These are phyloP conservation scores for Balaeniceps rex DNA, from an alignment of 2,113 vertebrate genomes.

Conservation along the genomic window DNA sequence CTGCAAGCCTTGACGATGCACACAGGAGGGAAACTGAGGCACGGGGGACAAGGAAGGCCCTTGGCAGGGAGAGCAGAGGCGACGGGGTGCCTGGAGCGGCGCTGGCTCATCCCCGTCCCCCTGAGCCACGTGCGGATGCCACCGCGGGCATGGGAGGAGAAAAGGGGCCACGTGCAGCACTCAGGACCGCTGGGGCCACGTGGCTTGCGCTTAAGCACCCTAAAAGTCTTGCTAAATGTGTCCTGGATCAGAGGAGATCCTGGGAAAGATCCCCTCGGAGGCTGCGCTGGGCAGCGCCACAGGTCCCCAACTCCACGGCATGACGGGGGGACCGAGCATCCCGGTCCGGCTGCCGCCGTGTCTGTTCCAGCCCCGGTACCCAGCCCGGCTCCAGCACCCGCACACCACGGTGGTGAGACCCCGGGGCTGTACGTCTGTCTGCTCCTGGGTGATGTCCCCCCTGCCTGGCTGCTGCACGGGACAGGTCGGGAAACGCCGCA, in stretches of 20 bases:
- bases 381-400: not conserved
- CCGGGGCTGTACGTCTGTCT: accelerated
- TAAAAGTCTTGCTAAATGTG: not conserved
- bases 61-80: accelerated
- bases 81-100: not conserved
- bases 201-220: not conserved
- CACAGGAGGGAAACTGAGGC: not conserved
- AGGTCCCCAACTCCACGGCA: not conserved
- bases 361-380: not conserved
- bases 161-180: not conserved
- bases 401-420: accelerated
- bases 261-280: not conserved
- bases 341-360: accelerated
- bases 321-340: accelerated
- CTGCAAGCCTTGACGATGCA: not conserved
- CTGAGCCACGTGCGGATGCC: not conserved
- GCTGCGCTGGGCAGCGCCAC: not conserved
- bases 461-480: not conserved
- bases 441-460: accelerated
- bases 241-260: not conserved
- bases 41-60: not conserved
- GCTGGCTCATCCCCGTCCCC: not conserved
- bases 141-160: not conserved
- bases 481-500: not conserved
- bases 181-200: not conserved